These are phyloP conservation scores for Erebia palarica DNA, from an alignment of 2,888 invertebrate species.

Conservation along the genomic window DNA sequence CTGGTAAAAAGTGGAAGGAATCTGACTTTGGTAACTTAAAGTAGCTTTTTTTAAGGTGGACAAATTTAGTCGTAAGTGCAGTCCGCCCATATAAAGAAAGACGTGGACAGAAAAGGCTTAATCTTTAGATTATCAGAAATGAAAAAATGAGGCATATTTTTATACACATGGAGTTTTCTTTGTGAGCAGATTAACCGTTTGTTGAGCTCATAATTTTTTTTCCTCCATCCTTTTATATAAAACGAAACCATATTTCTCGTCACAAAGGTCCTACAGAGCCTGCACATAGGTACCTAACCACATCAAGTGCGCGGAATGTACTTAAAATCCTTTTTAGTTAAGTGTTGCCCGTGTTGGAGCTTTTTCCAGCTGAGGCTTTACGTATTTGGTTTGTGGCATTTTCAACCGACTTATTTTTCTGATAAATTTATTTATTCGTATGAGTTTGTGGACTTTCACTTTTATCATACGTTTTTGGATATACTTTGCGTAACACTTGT, in stretches of 20 bases:
- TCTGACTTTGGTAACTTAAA: too few species aligned
- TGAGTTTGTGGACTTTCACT: background rate
- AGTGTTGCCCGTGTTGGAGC: conserved; percentile 19
- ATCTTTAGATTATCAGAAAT: background rate
- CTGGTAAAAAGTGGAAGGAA: too few species aligned
- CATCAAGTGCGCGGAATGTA: conserved; percentile 11
- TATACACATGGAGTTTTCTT: background rate
- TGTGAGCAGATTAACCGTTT: background rate
- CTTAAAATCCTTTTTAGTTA: conserved; percentile 18
- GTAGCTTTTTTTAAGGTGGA: too few species aligned
- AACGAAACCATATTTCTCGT: conserved; percentile 1
- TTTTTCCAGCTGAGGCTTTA: conserved; percentile 10
- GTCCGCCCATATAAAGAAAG: background rate
- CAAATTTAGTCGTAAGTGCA: too few species aligned
- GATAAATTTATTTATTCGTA: background rate
- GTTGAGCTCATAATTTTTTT: conserved; percentile 6
- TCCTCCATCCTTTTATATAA: background rate
- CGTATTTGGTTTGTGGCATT: conserved; percentile 6
- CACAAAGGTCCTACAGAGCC: background rate
- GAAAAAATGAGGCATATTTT: background rate
- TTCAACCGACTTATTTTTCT: background rate
- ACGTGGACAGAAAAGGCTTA: background rate
- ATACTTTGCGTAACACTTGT: background rate
- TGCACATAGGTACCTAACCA: background rate
- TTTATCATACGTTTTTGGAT: background rate